Percentiles rank a stretch among this genome's conserved stretches.
These are phyloP conservation scores for Allolobophora icterica DNA, from an alignment of 2,888 invertebrate species.

Conservation along the genomic window DNA sequence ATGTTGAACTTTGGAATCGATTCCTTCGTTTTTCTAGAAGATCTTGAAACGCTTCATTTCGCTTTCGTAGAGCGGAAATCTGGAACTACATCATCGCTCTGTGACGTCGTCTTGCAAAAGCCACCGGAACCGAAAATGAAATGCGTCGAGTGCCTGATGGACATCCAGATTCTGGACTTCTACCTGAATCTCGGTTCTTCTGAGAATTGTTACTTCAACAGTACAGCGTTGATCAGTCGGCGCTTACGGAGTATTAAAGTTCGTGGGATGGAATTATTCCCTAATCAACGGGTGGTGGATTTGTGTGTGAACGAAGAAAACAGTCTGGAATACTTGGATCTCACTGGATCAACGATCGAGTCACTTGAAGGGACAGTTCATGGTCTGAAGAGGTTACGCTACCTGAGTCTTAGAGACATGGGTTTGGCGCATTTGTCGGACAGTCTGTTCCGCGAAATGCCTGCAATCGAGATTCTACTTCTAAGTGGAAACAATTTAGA, in stretches of 20 bases:
- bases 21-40: neutral
- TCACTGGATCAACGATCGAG: neutral
- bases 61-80: neutral
- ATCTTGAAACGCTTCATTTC: neutral
- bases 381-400: neutral
- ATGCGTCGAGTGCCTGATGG: neutral
- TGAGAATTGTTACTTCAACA: neutral
- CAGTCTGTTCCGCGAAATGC: neutral
- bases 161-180: neutral
- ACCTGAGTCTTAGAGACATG: neutral
- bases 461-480: neutral
- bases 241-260: neutral
- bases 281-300: neutral
- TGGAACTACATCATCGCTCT: neutral
- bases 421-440: neutral
- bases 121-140: neutral
- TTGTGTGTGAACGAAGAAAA: neutral
- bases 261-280: neutral
- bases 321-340: neutral
- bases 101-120: neutral
- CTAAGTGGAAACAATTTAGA: neutral
- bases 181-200: neutral
- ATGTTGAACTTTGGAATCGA: neutral
- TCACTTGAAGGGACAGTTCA: neutral
- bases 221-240: neutral